Evolutionary conservation across 2,888 invertebrate genomes (phyloP), one percentile per base, ranked within the genome.

Genomic region (Ormyrus rosae): DNA sequence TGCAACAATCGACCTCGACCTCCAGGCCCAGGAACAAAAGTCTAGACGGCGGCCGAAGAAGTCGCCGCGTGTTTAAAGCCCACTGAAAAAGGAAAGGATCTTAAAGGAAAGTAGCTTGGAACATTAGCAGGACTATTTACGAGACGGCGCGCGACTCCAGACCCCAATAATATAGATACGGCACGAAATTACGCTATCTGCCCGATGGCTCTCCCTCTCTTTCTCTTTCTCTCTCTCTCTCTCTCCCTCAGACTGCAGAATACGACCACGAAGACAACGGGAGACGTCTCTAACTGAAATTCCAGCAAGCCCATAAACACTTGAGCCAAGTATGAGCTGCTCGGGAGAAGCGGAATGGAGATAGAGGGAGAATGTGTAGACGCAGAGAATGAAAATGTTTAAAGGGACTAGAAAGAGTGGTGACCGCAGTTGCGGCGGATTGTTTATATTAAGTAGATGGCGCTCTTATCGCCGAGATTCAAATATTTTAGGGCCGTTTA

Each of bases 101-200:
- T 69, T 60, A 51, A 34, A 81, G 83, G 70, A 86, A 85, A 86
- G 87, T 87, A 85, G 84, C 81, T 84, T 72, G 70, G 84, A 83
- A 84, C 88, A 87, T 89, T 89, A 88, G 84, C 84, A 75, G 70
- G 83, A 83, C 85, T 87, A 85, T 89, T 89, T 89, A 87, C 85
- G 86, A 84, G 85, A 72, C 84, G 79, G 76, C 81, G 51, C 48
- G 19, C 51, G 46, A 10, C 61, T 83, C 82, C 83, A 4, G 84
- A 85, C 83, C 78, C 84, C 86, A 86, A 89, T 89, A 87, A 87
- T 85, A 84, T 83, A 86, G 85, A 86, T 86, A 87, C 81, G 78
- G 81, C 61, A 82, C 84, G 83, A 86, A 88, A 87, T 88, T 87
- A 85, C 86, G 84, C 88, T 88, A 88, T 88, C 88, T 86, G 46